Conservation (phyloP, 2,888 invertebrate species). For the Cheilosia scutellata region DNA sequence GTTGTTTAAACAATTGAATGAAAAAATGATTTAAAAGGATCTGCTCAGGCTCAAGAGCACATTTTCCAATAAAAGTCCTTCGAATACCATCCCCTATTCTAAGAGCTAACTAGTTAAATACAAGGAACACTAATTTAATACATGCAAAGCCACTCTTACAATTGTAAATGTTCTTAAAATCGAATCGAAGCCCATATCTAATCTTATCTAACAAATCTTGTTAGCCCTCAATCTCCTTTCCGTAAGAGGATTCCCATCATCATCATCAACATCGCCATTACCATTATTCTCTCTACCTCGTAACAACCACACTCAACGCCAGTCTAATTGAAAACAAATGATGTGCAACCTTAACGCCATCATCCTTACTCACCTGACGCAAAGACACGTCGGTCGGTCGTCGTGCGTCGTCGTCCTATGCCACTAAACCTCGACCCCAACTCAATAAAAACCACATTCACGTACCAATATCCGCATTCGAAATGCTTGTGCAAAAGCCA, state of each 20-base stretch:
- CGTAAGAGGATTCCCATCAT: slow-evolving; percentile 21
- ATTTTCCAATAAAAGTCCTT: too few species aligned
- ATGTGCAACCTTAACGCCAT: slow-evolving; percentile 56
- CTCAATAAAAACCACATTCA: slow-evolving; percentile 72
- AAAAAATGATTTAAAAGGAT: too few species aligned
- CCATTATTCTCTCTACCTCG: slow-evolving; percentile 24
- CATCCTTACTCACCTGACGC: slow-evolving; percentile 37
- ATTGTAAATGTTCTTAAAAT: neutral
- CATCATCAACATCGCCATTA: slow-evolving; percentile 23
- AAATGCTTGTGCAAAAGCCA: slow-evolving; percentile 70
- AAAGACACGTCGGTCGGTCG: neutral
- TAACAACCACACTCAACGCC: slow-evolving; percentile 55
- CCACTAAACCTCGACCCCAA: neutral
- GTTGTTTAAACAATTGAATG: neutral
- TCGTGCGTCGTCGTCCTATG: neutral
- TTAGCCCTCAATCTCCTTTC: slow-evolving; percentile 25
- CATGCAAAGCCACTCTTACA: neutral
- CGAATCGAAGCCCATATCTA: slow-evolving; percentile 11
- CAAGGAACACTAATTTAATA: too few species aligned
- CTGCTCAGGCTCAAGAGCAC: too few species aligned
- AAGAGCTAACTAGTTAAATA: too few species aligned
- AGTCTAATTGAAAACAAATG: slow-evolving; percentile 71
- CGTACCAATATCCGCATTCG: slow-evolving; percentile 71
- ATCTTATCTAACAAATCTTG: slow-evolving; percentile 14
- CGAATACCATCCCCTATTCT: too few species aligned